A percentile compares a stretch with the other conserved stretches of the same genome.
These are phyloP conservation scores for Plebejus melissa DNA, from an alignment of 2,888 invertebrate genomes.

Conservation along the genomic window DNA sequence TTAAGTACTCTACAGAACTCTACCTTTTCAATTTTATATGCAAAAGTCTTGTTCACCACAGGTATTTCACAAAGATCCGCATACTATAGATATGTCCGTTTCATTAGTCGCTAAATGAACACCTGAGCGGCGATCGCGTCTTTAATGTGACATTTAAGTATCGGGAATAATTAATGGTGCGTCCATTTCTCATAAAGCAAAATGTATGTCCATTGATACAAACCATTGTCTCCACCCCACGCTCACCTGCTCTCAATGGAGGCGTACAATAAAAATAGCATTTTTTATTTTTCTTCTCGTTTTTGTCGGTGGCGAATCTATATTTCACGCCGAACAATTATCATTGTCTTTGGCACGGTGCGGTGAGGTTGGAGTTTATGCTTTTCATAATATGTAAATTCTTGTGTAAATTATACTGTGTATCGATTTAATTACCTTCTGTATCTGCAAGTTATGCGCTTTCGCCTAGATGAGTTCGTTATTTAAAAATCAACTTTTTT, in stretches of 20 bases:
- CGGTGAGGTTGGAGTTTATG: conserved; percentile 47
- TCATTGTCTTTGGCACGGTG: conserved; percentile 74
- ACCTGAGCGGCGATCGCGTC: conserved; percentile 12
- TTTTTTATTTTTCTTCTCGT: conserved; percentile 60
- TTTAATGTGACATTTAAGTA: conserved; percentile 26
- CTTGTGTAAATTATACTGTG: conserved; percentile 47
- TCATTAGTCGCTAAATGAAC: conserved; percentile 16
- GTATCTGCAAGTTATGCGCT: not conserved
- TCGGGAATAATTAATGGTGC: conserved; percentile 35
- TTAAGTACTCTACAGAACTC: not conserved
- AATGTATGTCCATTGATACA: conserved; percentile 69
- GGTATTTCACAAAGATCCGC: conserved; percentile 6
- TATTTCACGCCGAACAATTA: conserved; percentile 78
- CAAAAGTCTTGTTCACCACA: not conserved
- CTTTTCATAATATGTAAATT: not conserved
- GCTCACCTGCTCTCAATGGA: conserved; percentile 76
- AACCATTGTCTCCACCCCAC: conserved; percentile 66
- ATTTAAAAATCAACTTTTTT: too few relatives aligned
- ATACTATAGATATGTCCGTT: conserved; percentile 4
- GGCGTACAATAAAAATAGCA: conserved; percentile 66
- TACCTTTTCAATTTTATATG: not conserved
- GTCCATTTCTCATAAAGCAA: conserved; percentile 33
- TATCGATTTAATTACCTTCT: conserved; percentile 40
- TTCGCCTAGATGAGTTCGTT: not conserved
- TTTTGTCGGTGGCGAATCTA: conserved; percentile 77